These are phyloP conservation scores for Plutomurus gul DNA, from an alignment of 1,140 invertebrate genomes.

Conservation along the genomic window DNA sequence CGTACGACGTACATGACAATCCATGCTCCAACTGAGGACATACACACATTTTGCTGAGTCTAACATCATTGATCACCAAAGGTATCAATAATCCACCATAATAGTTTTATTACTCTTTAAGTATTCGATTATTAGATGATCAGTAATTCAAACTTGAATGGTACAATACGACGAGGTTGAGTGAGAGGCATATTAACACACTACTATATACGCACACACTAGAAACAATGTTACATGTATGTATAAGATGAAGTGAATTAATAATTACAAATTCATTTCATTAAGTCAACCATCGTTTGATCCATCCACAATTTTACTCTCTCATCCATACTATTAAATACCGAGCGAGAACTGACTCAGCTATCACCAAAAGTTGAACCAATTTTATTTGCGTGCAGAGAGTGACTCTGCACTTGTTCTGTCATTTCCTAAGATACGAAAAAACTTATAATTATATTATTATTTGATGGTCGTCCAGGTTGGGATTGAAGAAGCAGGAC, in stretches of 20 bases:
- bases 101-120: constrained; percentile 24
- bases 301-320: constrained; percentile 23
- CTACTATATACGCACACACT: neutral
- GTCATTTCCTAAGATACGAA: constrained; percentile 17
- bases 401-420: constrained; percentile 6
- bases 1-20: constrained; percentile 18
- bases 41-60: constrained; percentile 14
- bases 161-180: constrained; percentile 28
- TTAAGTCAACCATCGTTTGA: constrained; percentile 5
- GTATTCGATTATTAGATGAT: neutral
- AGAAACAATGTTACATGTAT: constrained; percentile 25
- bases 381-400: constrained; percentile 8
- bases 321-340: constrained; percentile 25
- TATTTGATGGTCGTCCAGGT: constrained; percentile 20
- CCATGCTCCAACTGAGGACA: constrained; percentile 13
- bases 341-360: constrained; percentile 26
- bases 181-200: constrained; percentile 4
- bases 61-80: constrained; percentile 27
- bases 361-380: constrained; percentile 28
- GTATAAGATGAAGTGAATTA: constrained; percentile 22
- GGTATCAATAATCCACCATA: constrained; percentile 17
- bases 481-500: constrained; percentile 22
- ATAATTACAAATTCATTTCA: constrained; percentile 22
- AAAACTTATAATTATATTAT: constrained; percentile 18
- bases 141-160: neutral